A percentile compares a stretch with the other conserved stretches of the same genome.
phyloP scores from a whole-genome alignment of 2,797 vertebrate genomes.

The Parotocinclus haroldoi region DNA sequence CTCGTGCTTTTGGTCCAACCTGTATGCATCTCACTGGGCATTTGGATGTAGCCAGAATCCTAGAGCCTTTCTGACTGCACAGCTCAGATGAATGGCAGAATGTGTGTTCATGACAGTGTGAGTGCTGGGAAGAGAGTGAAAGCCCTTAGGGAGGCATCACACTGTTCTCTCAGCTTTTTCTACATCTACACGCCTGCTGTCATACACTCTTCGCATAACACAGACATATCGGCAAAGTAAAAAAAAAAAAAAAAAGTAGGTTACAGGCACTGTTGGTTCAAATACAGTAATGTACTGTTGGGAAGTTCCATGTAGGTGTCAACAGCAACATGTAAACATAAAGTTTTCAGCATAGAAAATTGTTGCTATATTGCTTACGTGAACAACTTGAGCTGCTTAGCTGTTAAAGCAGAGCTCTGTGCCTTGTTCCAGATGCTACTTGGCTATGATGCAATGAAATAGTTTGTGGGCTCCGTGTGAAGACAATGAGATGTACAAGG shows the following conservation, averaged over 20 bases:
- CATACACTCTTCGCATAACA: slow-evolving; percentile 2
- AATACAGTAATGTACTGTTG: neutral
- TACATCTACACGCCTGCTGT: neutral
- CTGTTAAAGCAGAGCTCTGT: slow-evolving; percentile 9
- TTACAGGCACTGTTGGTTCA: neutral
- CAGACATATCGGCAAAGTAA: neutral
- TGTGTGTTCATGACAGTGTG: slow-evolving; percentile 10
- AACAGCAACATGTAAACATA: neutral
- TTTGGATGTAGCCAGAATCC: neutral
- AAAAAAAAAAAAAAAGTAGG: neutral
- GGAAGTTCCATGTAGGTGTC: neutral
- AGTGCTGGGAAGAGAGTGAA: slow-evolving; percentile 2
- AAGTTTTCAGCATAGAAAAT: neutral
- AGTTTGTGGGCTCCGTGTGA: slow-evolving; percentile 1
- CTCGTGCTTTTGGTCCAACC: neutral
- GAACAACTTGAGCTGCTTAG: neutral
- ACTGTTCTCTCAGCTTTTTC: neutral
- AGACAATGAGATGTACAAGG: no score
- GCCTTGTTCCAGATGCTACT: slow-evolving; percentile 23
- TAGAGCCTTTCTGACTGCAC: neutral
- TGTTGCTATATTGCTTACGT: neutral
- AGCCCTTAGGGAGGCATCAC: slow-evolving; percentile 3
- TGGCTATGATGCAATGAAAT: neutral
- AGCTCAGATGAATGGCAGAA: neutral
- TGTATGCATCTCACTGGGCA: neutral